Conservation (phyloP, 1,140 invertebrate genomes). For the Bombus terrestris region DNA sequence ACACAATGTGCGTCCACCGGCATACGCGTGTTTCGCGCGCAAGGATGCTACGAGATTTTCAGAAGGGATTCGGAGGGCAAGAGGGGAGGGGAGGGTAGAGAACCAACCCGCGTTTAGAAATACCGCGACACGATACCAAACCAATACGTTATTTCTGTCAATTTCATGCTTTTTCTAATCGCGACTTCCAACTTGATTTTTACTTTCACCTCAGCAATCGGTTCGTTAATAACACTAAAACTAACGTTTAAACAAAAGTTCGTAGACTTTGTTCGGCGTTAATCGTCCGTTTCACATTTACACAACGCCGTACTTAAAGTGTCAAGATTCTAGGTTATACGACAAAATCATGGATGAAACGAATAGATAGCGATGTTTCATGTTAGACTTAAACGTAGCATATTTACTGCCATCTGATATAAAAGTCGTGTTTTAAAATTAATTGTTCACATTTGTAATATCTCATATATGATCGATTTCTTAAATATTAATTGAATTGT, state of each 20-base stretch:
- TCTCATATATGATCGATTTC: neutral
- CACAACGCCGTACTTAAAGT: slow-evolving; percentile 33
- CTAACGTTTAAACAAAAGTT: slow-evolving; percentile 14
- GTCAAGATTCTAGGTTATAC: slow-evolving; percentile 52
- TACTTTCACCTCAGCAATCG: neutral
- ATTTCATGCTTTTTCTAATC: slow-evolving; percentile 20
- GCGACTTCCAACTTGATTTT: neutral
- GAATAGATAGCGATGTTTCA: slow-evolving; percentile 46
- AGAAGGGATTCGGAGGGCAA: slow-evolving; percentile 8
- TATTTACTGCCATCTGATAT: slow-evolving; percentile 51
- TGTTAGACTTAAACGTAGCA: slow-evolving; percentile 34
- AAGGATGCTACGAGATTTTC: slow-evolving; percentile 73
- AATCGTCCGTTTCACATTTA: slow-evolving; percentile 44
- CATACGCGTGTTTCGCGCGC: slow-evolving; percentile 75
- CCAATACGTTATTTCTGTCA: slow-evolving; percentile 45
- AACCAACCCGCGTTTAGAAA: slow-evolving; percentile 54
- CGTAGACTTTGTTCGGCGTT: slow-evolving; percentile 32
- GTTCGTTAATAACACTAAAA: neutral
- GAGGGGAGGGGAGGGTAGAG: neutral
- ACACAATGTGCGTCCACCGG: slow-evolving; percentile 71
- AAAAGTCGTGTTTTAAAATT: slow-evolving; percentile 20
- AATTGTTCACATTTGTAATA: neutral
- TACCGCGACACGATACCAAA: slow-evolving; percentile 24
- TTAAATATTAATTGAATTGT: neutral
- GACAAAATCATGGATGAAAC: slow-evolving; percentile 21